Conservation (phyloP, 2,888 invertebrate genomes). For the Meta bourneti region DNA sequence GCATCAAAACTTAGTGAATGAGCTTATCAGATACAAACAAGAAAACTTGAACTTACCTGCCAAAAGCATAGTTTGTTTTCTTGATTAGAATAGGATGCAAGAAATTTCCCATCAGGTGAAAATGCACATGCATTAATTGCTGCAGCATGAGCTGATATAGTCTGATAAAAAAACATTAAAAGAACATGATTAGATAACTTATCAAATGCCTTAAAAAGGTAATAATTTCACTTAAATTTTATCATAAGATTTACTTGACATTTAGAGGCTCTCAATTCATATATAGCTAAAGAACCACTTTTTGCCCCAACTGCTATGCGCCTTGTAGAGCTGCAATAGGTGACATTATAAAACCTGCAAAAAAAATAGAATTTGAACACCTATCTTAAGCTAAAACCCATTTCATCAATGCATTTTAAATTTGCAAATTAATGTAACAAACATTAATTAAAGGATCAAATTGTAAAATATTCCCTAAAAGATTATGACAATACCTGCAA, state of each 20-base stretch:
- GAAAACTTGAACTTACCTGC: constrained; percentile 88
- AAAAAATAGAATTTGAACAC: constrained; percentile 81
- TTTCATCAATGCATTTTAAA: neutral
- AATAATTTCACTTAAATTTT: too few relatives aligned
- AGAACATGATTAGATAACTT: neutral
- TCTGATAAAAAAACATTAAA: constrained; percentile 82
- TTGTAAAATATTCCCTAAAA: neutral
- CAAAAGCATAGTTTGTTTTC: constrained; percentile 98
- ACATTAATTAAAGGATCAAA: neutral
- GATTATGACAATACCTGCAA: constrained; percentile 84
- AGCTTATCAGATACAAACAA: neutral
- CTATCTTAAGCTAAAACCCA: neutral
- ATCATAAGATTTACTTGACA: constrained; percentile 85
- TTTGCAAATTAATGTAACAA: neutral
- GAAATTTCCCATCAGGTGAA: constrained; percentile 97
- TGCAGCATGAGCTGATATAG: constrained; percentile 93
- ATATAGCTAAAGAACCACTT: constrained; percentile 94
- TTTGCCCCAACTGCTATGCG: constrained; percentile 97
- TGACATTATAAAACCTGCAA: constrained; percentile 87
- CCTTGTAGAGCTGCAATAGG: constrained; percentile 93
- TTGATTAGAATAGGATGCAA: constrained; percentile 95
- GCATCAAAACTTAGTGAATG: too few relatives aligned
- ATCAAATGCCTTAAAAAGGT: neutral
- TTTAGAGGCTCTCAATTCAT: constrained; percentile 96
- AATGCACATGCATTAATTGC: constrained; percentile 96